Conservation (phyloP, 2,113 vertebrate genomes). For the Tyto alba region DNA sequence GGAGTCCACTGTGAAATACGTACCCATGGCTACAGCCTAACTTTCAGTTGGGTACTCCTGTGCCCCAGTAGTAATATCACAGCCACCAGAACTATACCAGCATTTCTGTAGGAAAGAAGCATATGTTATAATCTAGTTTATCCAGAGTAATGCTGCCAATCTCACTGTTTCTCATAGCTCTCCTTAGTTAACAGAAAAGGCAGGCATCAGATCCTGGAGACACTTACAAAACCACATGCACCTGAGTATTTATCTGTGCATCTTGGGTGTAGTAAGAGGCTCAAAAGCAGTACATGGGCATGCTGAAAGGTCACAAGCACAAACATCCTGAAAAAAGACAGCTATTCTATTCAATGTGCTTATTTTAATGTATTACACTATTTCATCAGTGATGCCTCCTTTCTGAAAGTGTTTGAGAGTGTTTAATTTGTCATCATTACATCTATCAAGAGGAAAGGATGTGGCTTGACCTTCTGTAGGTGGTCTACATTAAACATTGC, state of each 20-base stretch:
- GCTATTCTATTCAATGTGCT: neutral
- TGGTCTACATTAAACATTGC: neutral
- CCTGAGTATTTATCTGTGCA: neutral
- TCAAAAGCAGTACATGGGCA: neutral
- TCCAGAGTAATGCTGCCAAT: neutral
- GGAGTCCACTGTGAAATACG: accelerated
- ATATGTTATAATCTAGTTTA: neutral
- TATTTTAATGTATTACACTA: neutral
- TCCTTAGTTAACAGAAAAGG: neutral
- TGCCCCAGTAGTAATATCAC: neutral
- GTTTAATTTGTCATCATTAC: neutral
- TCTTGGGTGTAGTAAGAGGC: neutral
- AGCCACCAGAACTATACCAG: neutral
- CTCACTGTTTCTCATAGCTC: neutral
- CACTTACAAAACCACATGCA: neutral
- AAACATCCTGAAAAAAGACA: neutral
- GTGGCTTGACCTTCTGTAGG: neutral
- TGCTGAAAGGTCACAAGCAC: neutral
- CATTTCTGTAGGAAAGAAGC: neutral
- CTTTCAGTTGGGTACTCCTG: neutral
- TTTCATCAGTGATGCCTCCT: neutral
- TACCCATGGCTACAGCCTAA: neutral
- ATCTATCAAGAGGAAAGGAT: neutral
- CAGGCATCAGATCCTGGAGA: neutral
- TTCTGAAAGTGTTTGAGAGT: neutral